Evolutionary conservation across 2,888 invertebrate genomes (phyloP), one percentile per base, ranked within the genome.

Genomic region (Erebia aethiops): DNA sequence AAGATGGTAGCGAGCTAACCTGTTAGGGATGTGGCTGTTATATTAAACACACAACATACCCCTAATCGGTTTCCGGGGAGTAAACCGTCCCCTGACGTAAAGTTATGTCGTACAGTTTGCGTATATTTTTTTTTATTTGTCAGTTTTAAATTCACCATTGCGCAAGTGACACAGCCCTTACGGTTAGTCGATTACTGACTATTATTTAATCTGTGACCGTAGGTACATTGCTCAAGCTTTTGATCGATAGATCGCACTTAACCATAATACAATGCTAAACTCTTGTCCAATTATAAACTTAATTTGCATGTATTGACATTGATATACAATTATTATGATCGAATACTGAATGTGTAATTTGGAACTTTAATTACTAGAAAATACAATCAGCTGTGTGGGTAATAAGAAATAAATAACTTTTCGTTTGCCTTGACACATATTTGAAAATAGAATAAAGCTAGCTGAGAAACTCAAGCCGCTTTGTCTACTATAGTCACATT

Each of bases 211-310:
- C 35, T 35, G 35, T 35, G 35, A 35, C 35, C 35, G 35, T n/a
- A n/a, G n/a, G n/a, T 71, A 41, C 60, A 79, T 80, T 80, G 78
- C 81, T 72, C 68, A 51, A 76, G 78, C 75, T 70, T 78, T 77
- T 80, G 79, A 80, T 84, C 76, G 78, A 80, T 79, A 70, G 74
- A 73, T 71, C 54, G 18, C 69, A 49, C 60, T 67, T 54, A 67
- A 73, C 70, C 72, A 71, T 62, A 67, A 52, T 58, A 70, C 69
- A 74, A 72, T 72, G 67, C 67, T 69, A 69, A 35, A 66, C 69
- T 61, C 64, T 70, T 35, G 71, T 74, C 69, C 68, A 73, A 73
- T 71, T 69, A 73, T 67, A 74, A 51, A 72, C 65, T 69, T 73
- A 64, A 71, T 73, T 71, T 71, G 60, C 71, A 75, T 72, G 52